Evolutionary conservation across 2,113 vertebrate genomes (phyloP).

Genomic region (Myiopsitta monachus): DNA sequence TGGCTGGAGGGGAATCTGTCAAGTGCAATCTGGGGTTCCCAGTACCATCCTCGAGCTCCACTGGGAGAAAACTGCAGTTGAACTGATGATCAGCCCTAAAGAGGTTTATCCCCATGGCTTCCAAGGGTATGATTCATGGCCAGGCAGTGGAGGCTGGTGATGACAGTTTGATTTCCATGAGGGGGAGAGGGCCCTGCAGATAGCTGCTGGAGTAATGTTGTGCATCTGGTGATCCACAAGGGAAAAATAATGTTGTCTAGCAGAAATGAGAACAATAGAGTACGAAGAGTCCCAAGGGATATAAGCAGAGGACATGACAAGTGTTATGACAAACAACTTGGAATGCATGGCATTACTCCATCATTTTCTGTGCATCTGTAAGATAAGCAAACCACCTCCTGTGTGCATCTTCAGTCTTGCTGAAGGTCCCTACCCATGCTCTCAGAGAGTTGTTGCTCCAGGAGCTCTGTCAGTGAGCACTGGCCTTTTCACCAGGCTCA

Average conservation of each 20-base stretch:
- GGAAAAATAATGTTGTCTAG: not conserved
- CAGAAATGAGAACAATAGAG: not conserved
- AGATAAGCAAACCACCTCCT: not conserved
- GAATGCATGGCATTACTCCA: not conserved
- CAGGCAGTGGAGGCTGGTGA: not conserved
- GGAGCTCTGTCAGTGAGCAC: not conserved
- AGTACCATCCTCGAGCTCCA: rapidly evolving
- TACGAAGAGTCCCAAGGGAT: not conserved
- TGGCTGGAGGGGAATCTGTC: too few relatives aligned
- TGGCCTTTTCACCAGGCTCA: not conserved
- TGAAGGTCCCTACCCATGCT: not conserved
- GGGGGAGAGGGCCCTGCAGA: not conserved
- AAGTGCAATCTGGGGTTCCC: rapidly evolving
- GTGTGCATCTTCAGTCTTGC: not conserved
- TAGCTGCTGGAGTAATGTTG: not conserved
- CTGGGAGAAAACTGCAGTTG: not conserved
- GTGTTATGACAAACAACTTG: rapidly evolving
- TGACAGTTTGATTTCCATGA: not conserved
- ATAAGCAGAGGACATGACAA: not conserved
- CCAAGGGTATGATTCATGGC: not conserved
- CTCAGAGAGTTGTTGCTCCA: not conserved
- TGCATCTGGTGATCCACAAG: not conserved
- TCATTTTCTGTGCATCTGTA: not conserved
- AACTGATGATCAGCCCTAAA: not conserved
- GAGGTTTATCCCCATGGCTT: not conserved